Conservation (phyloP, 2,113 vertebrate genomes). For the Myodes glareolus region DNA sequence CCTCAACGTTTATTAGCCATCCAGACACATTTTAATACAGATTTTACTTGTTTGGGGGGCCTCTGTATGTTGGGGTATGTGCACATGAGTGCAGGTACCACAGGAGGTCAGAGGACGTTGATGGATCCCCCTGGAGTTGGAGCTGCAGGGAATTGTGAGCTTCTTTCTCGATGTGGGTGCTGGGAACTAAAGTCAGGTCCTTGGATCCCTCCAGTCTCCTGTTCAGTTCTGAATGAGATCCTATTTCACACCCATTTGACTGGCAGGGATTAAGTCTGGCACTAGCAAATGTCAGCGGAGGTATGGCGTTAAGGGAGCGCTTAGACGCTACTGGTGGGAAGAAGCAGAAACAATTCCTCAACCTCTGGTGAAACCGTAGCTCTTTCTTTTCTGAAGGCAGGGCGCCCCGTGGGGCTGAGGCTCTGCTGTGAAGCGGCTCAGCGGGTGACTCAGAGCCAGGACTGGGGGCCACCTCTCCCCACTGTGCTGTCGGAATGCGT, state of each 20-base stretch:
- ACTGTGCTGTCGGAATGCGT: not conserved
- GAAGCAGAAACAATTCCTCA: not conserved
- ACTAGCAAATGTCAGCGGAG: no score
- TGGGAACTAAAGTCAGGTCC: not conserved
- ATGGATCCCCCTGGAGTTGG: not conserved
- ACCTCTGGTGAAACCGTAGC: no score
- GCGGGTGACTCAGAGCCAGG: not conserved
- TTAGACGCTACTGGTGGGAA: not conserved
- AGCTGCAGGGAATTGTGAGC: not conserved
- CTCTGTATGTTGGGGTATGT: not conserved
- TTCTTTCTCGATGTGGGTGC: not conserved
- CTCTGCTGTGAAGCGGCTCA: rapidly evolving
- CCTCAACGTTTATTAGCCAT: not conserved
- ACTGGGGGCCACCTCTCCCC: not conserved
- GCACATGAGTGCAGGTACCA: no score
- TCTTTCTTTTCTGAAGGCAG: not conserved
- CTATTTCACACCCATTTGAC: not conserved
- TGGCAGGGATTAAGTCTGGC: not conserved
- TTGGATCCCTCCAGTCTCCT: not conserved
- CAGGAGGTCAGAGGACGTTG: not conserved
- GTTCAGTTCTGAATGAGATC: not conserved
- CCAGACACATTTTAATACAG: not conserved
- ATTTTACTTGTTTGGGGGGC: not conserved
- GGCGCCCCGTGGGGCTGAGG: not conserved
- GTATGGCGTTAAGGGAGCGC: not conserved